phyloP scores from a whole-genome alignment of 2,797 vertebrate genomes.

The Margarornis squamiger region DNA sequence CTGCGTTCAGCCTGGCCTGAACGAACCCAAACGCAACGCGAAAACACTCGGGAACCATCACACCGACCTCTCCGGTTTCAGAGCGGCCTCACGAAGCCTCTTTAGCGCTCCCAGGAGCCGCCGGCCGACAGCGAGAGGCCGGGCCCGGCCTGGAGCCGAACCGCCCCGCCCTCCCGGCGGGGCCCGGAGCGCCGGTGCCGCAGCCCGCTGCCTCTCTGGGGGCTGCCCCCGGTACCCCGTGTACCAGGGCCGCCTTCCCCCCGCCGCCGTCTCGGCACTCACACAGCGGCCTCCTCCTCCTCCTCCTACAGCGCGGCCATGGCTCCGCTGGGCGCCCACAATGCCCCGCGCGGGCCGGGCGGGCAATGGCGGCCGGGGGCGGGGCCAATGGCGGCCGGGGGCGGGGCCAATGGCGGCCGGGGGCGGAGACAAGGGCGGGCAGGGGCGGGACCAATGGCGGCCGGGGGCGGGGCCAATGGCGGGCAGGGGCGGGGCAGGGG shows the following conservation, averaged over 20 bases:
- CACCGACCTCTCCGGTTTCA: accelerated
- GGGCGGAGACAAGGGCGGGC: too few relatives aligned
- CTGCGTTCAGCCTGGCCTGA: accelerated
- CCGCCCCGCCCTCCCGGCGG: too few relatives aligned
- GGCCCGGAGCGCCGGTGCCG: too few relatives aligned
- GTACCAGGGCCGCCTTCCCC: neutral
- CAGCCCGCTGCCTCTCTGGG: accelerated
- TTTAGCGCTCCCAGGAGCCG: accelerated
- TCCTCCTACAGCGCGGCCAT: neutral
- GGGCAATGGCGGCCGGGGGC: too few relatives aligned
- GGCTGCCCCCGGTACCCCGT: accelerated
- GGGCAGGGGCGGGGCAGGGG: too few relatives aligned
- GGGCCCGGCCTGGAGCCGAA: neutral
- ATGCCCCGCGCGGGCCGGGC: neutral
- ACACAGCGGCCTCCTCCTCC: accelerated
- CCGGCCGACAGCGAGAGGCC: accelerated
- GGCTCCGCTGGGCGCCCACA: neutral
- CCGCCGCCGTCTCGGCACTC: neutral
- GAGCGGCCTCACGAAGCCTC: too few relatives aligned
- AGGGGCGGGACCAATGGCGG: too few relatives aligned
- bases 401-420: too few relatives aligned
- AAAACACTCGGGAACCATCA: neutral
- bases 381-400: too few relatives aligned
- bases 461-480: too few relatives aligned
- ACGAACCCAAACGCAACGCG: accelerated